phyloP scores from a whole-genome alignment of 2,113 vertebrate species.

The Australoheros scitulus region DNA sequence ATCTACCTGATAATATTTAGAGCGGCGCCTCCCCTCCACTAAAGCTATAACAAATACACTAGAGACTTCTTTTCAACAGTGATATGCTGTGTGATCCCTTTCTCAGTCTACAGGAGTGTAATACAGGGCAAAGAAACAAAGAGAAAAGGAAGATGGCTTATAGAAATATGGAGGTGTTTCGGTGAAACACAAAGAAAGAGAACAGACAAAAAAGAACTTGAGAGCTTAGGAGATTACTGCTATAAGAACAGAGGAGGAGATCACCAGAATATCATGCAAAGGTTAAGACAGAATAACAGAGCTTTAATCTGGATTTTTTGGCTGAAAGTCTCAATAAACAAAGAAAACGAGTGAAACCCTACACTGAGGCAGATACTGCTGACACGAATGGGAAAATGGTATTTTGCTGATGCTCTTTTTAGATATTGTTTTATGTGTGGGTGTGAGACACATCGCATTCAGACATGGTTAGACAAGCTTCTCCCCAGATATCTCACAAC shows the following conservation, averaged over 20 bases:
- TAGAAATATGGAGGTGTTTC: slow-evolving; percentile 2
- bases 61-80: slow-evolving; percentile 27
- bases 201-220: background rate
- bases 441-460: background rate
- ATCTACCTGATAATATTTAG: slow-evolving; percentile 23
- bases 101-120: background rate
- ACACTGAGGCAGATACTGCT: background rate
- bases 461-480: background rate
- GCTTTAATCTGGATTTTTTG: slow-evolving; percentile 17
- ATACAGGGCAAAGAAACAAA: slow-evolving; percentile 4
- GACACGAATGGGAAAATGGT: background rate
- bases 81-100: background rate
- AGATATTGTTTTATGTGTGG: background rate
- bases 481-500: background rate
- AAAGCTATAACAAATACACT: slow-evolving; percentile 30
- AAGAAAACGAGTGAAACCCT: background rate
- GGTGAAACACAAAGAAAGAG: background rate
- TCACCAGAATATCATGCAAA: background rate
- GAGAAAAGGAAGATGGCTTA: slow-evolving; percentile 5
- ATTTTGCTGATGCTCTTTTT: background rate
- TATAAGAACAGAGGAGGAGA: slow-evolving; percentile 1
- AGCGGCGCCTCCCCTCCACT: slow-evolving; percentile 8
- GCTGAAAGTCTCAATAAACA: background rate
- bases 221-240: slow-evolving; percentile 5
- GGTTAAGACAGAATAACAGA: slow-evolving; percentile 35